Evolutionary conservation across 1,140 invertebrate genomes (phyloP), one percentile per base, ranked within the genome.

Genomic region (Diploscapter pachys): DNA sequence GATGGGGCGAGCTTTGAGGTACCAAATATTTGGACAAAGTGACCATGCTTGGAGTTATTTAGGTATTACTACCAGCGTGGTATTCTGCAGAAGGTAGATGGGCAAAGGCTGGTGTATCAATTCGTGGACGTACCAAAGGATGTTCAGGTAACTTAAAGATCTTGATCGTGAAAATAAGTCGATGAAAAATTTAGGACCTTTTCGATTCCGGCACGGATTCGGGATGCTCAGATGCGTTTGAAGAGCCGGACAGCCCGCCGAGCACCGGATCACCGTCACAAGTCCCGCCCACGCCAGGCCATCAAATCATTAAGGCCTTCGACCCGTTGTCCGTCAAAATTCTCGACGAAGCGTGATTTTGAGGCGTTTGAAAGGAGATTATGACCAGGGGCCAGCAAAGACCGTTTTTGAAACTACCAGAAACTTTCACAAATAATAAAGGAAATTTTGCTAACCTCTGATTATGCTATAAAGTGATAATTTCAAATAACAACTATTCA

Each of bases 1-100:
- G 53, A 99, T 99, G 96, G 96, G 96, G 5, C 89, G 96, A 72
- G 96, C 96, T 54, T 88, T 99, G 70, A 92, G 95, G 89, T 92
- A 78, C 50, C 13, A 67, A 56, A 54, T n/a, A 9, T 71, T 31
- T 31, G 0, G 31, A 31, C 31, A 31, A 31, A 31, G 31, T 31
- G 31, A 31, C 31, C 31, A 31, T 31, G 31, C 1, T 31, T 31
- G 31, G 31, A 31, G 31, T 65, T 13, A 13, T 51, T 51, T 86
- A 92, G 91, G 87, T 99, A 99, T 88, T 99, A 99, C 87, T 99
- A 99, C 88, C 96, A 98, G 87, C 90, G 96, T 80, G 96, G 96
- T 72, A 99, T 99, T 86, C 88, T 99, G 79, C 95, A 96, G 78
- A 99, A 99, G 89, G 96, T 99, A 50, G 96, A 99, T 88, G 96